Evolutionary conservation across 2,888 invertebrate genomes (phyloP), one percentile per base, ranked within the genome.

Genomic region (Sphaerophoria taeniata): DNA sequence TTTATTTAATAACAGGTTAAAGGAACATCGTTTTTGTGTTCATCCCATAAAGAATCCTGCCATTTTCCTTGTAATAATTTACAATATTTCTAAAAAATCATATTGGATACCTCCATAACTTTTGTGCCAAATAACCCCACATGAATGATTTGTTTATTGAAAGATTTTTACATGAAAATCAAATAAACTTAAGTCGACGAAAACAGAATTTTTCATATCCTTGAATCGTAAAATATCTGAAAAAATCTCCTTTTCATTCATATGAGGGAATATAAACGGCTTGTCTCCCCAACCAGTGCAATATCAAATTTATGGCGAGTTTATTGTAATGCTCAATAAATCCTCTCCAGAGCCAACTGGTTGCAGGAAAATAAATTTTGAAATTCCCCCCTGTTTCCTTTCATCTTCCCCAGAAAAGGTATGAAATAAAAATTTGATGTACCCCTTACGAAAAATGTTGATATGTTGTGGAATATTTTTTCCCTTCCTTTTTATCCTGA

Each of bases 311-410:
- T 65, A 65, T 65, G 36, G 34, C 16, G 34, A 49, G 47, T 65
- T 65, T 65, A 65, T 65, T 65, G 65, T 16, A 49, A 65, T 65
- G 65, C 3, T 65, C 65, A 65, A 65, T 49, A 65, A 65, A 65
- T 49, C 36, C 65, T 14, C 60, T n/a, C 24, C 6, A 51, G 3
- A 65, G 6, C 34, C 36, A 65, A 49, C 31, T 9, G 39, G 24
- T 43, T 39, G 12, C 39, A 9, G 7, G 7, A 14, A 9, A 63
- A 63, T 47, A 14, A n/a, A 11, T 63, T 24, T 47, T 47, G 47
- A 63, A 63, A 33, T 63, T 4, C 3, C 45, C 2, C n/a, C 47
- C 16, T 63, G 47, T 24, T 60, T 58, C 11, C 2, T 39, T 6
- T 12, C 39, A 6, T 2, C 36, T 16, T 58, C 7, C 24, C 11